These are phyloP conservation scores for Lepidochrysops patricia DNA, from an alignment of 2,888 invertebrate species.

Conservation along the genomic window DNA sequence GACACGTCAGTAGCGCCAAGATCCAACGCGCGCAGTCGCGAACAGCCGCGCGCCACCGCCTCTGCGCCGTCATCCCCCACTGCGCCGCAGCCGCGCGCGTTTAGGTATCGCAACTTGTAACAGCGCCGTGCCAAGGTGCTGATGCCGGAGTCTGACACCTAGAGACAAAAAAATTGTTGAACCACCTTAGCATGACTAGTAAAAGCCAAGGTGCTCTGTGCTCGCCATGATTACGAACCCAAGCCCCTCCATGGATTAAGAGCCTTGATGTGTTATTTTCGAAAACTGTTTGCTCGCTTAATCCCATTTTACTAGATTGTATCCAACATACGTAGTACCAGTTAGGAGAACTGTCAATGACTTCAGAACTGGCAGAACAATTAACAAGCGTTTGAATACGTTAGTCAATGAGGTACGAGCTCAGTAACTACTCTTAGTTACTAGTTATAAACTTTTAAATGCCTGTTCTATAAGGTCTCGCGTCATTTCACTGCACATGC, in stretches of 20 bases:
- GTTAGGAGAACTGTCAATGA: too few relatives aligned
- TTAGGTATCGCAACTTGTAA: conserved; percentile 90
- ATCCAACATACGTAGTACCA: too few relatives aligned
- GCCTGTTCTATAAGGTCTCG: not conserved
- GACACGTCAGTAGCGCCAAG: conserved; percentile 95
- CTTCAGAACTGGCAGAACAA: too few relatives aligned
- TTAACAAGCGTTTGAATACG: not conserved
- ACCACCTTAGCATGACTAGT: not conserved
- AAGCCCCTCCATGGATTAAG: too few relatives aligned
- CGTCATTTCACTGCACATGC: too few relatives aligned
- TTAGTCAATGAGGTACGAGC: not conserved
- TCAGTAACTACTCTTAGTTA: not conserved
- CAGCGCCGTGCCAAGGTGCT: conserved; percentile 90
- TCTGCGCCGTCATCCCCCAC: conserved; percentile 95
- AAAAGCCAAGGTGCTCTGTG: not conserved
- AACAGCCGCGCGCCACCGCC: conserved; percentile 88
- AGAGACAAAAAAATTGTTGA: not conserved
- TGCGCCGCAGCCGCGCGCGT: conserved; percentile 93
- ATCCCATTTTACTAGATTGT: too few relatives aligned
- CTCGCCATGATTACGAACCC: too few relatives aligned
- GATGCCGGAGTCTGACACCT: conserved; percentile 91
- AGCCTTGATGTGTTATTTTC: too few relatives aligned
- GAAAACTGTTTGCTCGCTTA: too few relatives aligned
- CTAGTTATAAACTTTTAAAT: not conserved
- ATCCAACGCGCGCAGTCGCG: conserved; percentile 88